Evolutionary conservation across 2,113 vertebrate species (phyloP), one percentile per base, ranked within the genome.

Genomic region (Camelus bactrianus): DNA sequence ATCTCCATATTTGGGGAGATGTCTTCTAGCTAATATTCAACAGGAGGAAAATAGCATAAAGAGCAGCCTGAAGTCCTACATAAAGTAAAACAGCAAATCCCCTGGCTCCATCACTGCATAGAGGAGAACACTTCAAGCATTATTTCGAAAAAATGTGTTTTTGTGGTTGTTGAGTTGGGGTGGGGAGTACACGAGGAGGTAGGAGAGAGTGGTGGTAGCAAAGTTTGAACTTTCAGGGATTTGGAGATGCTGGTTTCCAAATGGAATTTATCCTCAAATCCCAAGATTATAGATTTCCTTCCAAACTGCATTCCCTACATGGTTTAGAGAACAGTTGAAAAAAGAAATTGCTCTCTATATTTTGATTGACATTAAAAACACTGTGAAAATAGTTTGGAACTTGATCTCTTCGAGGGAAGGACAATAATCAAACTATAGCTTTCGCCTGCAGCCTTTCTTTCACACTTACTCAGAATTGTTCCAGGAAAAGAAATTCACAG

Each of bases 361-460:
- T 96, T 95, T 98, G 96, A 98, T 84, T 96, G 96, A 97, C 97
- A 54, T 46, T 86, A 89, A 95, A 97, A 97, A 91, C 77, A 86
- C 93, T 87, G 82, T 86, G 93, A 91, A 96, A 93, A 97, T 46
- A 81, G 94, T 96, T 96, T 96, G 93, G 94, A 97, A 97, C 75
- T 83, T 97, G 96, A 97, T 96, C 96, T 93, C 94, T 94, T 81
- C 13, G 0, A 46, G 95, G 77, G 82, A 95, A 91, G 76, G 93
- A 83, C 93, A 79, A 76, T 87, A 83, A 97, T 95, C 93, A 93
- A 96, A 95, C 88, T 35, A 65, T 30, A 82, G 96, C 54, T 89
- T 73, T 83, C 0, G 75, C 89, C 95, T 93, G 94, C 60, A 92
- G 81, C 75, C 80, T 96, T 93, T 93, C 83, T 96, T 81, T 96